Base-by-base conservation (phyloP, 2,113 vertebrate species). In the Passer montanus region DNA sequence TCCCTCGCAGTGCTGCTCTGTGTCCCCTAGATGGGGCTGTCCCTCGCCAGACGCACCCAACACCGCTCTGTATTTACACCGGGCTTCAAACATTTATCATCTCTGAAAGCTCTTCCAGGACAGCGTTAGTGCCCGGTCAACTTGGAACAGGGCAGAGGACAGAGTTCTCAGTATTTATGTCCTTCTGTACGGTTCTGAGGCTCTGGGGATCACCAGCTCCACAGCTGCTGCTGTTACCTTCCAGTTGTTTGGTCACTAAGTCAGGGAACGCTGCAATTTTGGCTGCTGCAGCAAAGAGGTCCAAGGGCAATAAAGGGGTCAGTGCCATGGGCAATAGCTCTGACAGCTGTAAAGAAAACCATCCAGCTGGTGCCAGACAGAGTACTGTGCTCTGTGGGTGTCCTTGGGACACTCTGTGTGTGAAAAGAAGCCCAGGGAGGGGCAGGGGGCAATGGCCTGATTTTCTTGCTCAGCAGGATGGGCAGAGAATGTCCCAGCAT, bases 11-110 rank as follows among this genome's bases (percentile, higher is more conserved):
- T 23, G 47, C 86, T 35, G n/a, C 13, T 84, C 59, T 80, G 41
- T 60, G 79, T 67, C 93, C 85, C 17, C 86, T 92, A 96, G 93
- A 86, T 95, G 92, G 93, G 60, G 89, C 58, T 80, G 93, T 78
- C 39, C 63, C 44, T 78, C 28, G 2, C 50, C 30, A 88, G 10
- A 49, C 33, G 9, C 43, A 30, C 52, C 20, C 1, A 74, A 47
- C 75, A 9, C n/a, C 3, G 6, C 52, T 33, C 79, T 28, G 15
- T 30, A 30, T 52, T 86, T 85, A 82, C 69, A 68, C 12, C 28
- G 10, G 8, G 6, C 55, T 63, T 26, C 74, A n/a, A 41, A 89
- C 53, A 30, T 76, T 49, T 58, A 55, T 83, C 67, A 83, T 13
- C 63, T 58, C 62, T 47, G 47, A 90, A 76, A 94, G 82, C 78